Evolutionary conservation across 2,797 vertebrate genomes (phyloP), one percentile per base, ranked within the genome.

Genomic region (Hoplostethus mediterraneus): DNA sequence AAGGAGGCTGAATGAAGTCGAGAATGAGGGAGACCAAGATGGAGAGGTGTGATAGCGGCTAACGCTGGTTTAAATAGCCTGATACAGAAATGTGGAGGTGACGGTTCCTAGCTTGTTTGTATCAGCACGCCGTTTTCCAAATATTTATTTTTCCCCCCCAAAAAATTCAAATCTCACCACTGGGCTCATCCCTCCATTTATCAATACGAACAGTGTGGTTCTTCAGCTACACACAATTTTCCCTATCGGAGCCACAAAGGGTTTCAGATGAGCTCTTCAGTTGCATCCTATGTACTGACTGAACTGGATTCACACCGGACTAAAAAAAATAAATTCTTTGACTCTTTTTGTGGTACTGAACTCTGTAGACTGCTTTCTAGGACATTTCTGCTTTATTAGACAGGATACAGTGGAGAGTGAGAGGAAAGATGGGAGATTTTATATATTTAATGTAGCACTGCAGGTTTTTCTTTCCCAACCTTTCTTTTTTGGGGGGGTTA

Each of bases 121-220:
- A 5, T 16, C 16, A 21, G 21, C 21, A 21, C 21, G 21, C 21
- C 21, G 62, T 53, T 75, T 70, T 77, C 13, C 14, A 3, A 2
- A 0, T 52, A 79, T 57, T 31, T 51, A 1, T 17, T 61, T 54
- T 55, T 67, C 38, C 2, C 21, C 21, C 21, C 21, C 21, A 21
- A 21, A 5, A 75, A 62, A 56, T 79, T 54, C 57, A 84, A 86
- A 86, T 82, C 85, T 76, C 59, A 57, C 47, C 30, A 48, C 78
- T 78, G 72, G 86, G 86, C 82, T 81, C 45, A 71, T 47, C 44
- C 16, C 2, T 47, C 4, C 13, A 47, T 47, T 16, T 47, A 47
- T 13, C 21, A 1, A 44, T 8, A 44, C 42, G 10, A 10, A 44
- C 6, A 1, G 10, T 44, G 42, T 12, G 10, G 10, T 44, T 44